These are phyloP conservation scores for Aegithalos caudatus DNA, from an alignment of 2,113 vertebrate species.

Conservation along the genomic window DNA sequence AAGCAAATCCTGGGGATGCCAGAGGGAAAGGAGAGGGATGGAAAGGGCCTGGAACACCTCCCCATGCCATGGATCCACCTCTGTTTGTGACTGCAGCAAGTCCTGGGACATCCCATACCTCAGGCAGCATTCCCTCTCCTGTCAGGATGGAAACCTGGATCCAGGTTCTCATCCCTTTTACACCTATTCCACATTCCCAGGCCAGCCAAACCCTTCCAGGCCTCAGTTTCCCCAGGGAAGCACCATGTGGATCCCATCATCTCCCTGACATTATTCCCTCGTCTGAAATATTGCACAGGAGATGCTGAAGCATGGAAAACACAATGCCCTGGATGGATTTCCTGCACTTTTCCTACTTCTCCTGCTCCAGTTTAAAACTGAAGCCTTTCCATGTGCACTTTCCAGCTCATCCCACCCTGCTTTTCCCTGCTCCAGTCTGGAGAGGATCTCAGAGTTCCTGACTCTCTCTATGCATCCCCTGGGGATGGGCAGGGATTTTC, in stretches of 20 bases:
- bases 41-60: background rate
- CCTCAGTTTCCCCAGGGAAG: background rate
- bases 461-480: background rate
- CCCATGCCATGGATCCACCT: rapidly evolving
- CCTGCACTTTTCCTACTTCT: background rate
- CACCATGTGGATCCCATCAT: background rate
- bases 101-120: background rate
- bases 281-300: background rate
- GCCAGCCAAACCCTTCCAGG: background rate
- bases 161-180: rapidly evolving
- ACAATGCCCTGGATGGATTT: background rate
- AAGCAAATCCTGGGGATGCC: background rate
- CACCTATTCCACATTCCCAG: background rate
- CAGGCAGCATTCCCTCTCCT: background rate
- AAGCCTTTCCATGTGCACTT: background rate
- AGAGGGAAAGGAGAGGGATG: background rate
- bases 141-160: rapidly evolving
- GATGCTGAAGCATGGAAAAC: background rate
- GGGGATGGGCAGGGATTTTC: background rate
- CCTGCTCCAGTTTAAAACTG: background rate
- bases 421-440: rapidly evolving
- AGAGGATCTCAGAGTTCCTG: background rate
- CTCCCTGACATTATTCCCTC: rapidly evolving
- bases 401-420: rapidly evolving
- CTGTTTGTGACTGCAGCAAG: background rate